Conservation (phyloP, 2,888 invertebrate genomes). For the Stratiomys singularior region DNA sequence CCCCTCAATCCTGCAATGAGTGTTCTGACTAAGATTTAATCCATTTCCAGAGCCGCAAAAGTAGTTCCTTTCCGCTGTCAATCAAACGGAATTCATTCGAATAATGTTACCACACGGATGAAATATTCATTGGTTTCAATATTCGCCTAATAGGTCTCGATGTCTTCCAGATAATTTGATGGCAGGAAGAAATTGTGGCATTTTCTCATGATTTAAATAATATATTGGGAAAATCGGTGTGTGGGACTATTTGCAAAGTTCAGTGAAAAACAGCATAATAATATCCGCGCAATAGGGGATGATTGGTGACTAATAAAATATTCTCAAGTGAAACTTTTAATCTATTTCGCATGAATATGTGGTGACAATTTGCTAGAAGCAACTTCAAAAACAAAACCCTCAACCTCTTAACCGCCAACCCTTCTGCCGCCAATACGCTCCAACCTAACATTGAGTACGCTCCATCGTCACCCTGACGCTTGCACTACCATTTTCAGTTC, state of each 20-base stretch:
- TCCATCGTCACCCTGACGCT: too few species aligned
- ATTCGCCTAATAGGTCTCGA: background rate
- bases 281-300: background rate
- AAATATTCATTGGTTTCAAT: constrained; percentile 37
- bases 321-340: constrained; percentile 1
- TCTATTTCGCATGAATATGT: constrained; percentile 26
- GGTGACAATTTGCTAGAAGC: constrained; percentile 20
- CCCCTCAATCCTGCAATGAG: background rate
- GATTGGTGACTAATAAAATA: background rate
- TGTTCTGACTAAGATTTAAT: constrained; percentile 23
- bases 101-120: constrained; percentile 12
- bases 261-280: background rate
- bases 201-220: background rate
- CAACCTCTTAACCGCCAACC: background rate
- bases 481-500: constrained; percentile 6
- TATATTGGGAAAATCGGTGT: background rate
- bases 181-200: background rate
- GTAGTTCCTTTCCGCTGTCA: constrained; percentile 12
- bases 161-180: background rate
- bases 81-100: constrained; percentile 28
- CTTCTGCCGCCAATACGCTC: background rate
- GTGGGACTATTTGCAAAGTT: background rate
- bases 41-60: constrained; percentile 8
- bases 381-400: background rate
- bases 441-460: too few species aligned